Base-by-base conservation (phyloP, 2,113 vertebrate species). In the Natator depressus region DNA sequence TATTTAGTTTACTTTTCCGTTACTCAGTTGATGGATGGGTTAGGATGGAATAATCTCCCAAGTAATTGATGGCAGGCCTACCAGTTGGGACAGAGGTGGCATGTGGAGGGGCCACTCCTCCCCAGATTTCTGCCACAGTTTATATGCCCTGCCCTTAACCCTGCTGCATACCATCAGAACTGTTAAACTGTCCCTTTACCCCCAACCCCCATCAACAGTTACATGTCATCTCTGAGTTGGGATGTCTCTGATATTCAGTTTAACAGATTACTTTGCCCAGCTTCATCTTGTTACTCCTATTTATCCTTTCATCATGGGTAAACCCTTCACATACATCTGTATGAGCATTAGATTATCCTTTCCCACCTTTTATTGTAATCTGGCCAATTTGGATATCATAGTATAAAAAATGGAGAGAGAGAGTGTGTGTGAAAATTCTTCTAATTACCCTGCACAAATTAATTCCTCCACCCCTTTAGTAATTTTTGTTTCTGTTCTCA, bases 231-330 rank as follows among this genome's bases (percentile, higher is more conserved):
- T 94, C 95, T 95, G 93, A 94, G 94, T 84, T 96, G 91, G 65
- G 94, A 87, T 91, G 53, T 85, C 94, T 94, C 87, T 82, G 87
- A 92, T 94, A 82, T 87, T 95, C 89, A 87, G 89, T 95, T 96
- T 96, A 97, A 96, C 89, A 91, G 95, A 95, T 96, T 87, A 95
- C 95, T 95, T 95, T 93, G 89, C 86, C 88, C 90, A 96, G 96
- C 93, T 94, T 95, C 93, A 94, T 57, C 14, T 57, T 89, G 80
- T 91, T 95, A 50, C 82, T 96, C 79, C 22, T 76, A 19, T 19
- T 19, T n/a, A 69, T n/a, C 8, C 6, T n/a, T n/a, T n/a, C 7
- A n/a, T 35, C 6, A 69, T 69, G 16, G 65, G 19, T 69, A 20
- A 17, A 69, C 7, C 17, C 57, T 95, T 96, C 94, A 81, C 50